Evolutionary conservation across 2,113 vertebrate species (phyloP), one percentile per base, ranked within the genome.

Genomic region (Orycteropus afer): DNA sequence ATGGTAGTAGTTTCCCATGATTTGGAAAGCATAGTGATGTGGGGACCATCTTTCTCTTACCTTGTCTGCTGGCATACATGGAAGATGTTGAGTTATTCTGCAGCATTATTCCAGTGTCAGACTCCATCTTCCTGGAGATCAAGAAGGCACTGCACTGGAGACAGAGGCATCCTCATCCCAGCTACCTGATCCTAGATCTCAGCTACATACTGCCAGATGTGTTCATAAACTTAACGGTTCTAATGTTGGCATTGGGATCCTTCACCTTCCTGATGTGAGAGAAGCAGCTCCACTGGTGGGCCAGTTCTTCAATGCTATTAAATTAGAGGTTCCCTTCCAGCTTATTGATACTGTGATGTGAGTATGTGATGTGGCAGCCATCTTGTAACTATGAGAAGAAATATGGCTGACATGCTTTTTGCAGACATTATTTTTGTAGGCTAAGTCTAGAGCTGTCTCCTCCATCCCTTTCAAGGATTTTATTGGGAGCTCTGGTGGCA

Each of bases 371-470:
- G 51, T 76, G 82, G 93, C 83, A 93, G 83, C 90, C 53, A 67
- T 79, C 32, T 94, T 91, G 87, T 81, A 59, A 81, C 40, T 32
- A 23, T 63, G 93, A 91, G 32, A 32, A 27, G 17, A 94, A 59
- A 69, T 11, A 12, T 15, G 49, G 65, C 69, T n/a, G 67, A 84
- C 55, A 45, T 0, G 4, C 59, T 32, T 29, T 4, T 5, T 23
- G 34, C 0, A 32, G 55, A 20, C 49, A n/a, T 37, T 6, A 0
- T 45, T 67, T 29, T n/a, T 18, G 17, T 55, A 37, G 17, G n/a
- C 32, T 47, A 1, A 5, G 27, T 47, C 61, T 6, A 3, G 34
- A 80, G 25, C 15, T 32, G 11, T 11, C 63, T 65, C 63, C 8
- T 47, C 13, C 3, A 32, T 51, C 23, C 57, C 55, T 76, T 49